Conservation (phyloP, 2,113 vertebrate species). For the Cichladusa arquata region DNA sequence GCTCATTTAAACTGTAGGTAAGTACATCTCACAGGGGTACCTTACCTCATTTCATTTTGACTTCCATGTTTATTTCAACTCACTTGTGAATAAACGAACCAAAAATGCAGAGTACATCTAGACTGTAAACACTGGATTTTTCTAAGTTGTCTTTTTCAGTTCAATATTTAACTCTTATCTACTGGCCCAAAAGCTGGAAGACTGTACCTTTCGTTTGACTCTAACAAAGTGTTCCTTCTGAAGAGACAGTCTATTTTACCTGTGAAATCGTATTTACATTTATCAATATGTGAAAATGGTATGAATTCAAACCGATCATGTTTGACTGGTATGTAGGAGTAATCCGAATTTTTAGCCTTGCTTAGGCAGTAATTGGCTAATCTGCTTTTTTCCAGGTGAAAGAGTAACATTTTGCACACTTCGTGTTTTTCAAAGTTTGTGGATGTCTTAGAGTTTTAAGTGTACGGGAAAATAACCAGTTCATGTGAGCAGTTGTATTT, state of each 20-base stretch:
- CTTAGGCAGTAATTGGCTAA: background rate
- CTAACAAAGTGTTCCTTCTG: background rate
- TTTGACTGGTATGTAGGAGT: background rate
- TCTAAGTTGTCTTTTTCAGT: background rate
- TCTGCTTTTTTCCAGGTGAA: background rate
- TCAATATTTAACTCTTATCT: background rate
- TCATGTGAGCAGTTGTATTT: background rate
- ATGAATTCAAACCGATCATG: fast-evolving
- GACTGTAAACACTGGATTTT: background rate
- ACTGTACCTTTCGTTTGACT: background rate
- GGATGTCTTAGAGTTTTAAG: background rate
- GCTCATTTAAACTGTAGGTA: too few species aligned
- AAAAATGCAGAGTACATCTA: background rate
- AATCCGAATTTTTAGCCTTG: background rate
- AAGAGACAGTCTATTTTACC: background rate
- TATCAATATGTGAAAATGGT: fast-evolving
- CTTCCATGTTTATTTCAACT: background rate
- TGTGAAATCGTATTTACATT: background rate
- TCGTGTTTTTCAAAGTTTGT: background rate
- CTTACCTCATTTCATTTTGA: background rate
- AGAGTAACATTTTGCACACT: background rate
- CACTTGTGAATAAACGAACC: background rate
- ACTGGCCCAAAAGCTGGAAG: background rate
- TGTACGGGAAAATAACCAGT: background rate
- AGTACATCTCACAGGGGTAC: too few species aligned